A percentile compares a stretch with the other conserved stretches of the same genome.
These are phyloP conservation scores for Aphelocoma californica DNA, from an alignment of 2,797 vertebrate species.

Conservation along the genomic window DNA sequence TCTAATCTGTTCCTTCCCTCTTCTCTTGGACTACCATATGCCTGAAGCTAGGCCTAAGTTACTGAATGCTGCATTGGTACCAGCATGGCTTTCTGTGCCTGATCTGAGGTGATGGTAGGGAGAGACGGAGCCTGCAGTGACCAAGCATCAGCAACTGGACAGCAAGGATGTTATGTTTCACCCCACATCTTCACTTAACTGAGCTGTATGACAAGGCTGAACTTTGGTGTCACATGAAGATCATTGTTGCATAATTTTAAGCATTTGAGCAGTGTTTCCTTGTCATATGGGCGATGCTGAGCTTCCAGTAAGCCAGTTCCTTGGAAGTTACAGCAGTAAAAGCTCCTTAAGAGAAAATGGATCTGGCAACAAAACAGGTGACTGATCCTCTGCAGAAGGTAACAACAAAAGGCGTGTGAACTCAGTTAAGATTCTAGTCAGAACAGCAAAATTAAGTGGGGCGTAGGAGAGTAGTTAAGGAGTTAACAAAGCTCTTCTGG, in stretches of 20 bases:
- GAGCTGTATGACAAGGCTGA: neutral
- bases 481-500: neutral
- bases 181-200: neutral
- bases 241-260: neutral
- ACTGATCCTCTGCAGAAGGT: neutral
- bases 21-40: neutral
- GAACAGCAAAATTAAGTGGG: neutral
- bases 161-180: neutral
- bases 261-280: neutral
- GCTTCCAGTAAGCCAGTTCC: neutral
- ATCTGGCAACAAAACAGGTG: neutral
- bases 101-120: too few species aligned
- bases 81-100: neutral
- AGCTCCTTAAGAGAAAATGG: neutral
- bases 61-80: neutral
- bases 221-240: neutral
- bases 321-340: neutral
- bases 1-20: neutral
- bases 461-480: neutral
- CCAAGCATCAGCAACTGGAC: neutral
- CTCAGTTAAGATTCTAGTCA: neutral
- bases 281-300: neutral
- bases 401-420: neutral
- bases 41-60: neutral
- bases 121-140: neutral